Evolutionary conservation across 2,113 vertebrate species (phyloP).

Genomic region (Baryphthengus martii): DNA sequence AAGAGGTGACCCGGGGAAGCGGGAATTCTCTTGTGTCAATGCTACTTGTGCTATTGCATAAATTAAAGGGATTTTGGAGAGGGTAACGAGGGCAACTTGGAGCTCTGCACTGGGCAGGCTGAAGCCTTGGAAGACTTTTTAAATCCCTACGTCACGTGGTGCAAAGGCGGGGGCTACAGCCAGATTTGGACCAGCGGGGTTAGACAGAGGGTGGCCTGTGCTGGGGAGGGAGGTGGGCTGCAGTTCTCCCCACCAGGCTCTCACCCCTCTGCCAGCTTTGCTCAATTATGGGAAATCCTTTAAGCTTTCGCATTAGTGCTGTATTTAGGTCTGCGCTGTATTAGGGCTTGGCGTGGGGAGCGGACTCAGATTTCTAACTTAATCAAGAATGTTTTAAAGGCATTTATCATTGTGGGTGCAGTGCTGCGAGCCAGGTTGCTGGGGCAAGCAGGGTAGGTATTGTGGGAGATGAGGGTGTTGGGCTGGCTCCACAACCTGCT

Average conservation of each 20-base stretch:
- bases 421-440: not conserved
- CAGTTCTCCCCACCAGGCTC: not conserved
- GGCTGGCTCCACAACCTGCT: not conserved
- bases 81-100: accelerated
- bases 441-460: not conserved
- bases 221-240: not conserved
- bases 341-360: not conserved
- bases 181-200: not conserved
- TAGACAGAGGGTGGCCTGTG: not conserved
- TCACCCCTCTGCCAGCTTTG: not conserved
- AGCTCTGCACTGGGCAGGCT: not conserved
- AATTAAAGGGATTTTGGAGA: not conserved
- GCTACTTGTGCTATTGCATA: not conserved
- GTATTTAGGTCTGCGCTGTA: constrained; percentile 35
- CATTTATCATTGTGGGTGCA: accelerated
- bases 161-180: not conserved
- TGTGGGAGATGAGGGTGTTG: not conserved
- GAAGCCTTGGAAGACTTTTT: not conserved
- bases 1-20: accelerated
- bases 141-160: accelerated
- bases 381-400: not conserved
- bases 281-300: constrained; percentile 52
- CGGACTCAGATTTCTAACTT: not conserved
- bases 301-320: constrained; percentile 40
- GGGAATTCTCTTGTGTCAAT: not conserved